Base-by-base conservation (phyloP, 2,113 vertebrate genomes). In the Epinephelus lanceolatus region DNA sequence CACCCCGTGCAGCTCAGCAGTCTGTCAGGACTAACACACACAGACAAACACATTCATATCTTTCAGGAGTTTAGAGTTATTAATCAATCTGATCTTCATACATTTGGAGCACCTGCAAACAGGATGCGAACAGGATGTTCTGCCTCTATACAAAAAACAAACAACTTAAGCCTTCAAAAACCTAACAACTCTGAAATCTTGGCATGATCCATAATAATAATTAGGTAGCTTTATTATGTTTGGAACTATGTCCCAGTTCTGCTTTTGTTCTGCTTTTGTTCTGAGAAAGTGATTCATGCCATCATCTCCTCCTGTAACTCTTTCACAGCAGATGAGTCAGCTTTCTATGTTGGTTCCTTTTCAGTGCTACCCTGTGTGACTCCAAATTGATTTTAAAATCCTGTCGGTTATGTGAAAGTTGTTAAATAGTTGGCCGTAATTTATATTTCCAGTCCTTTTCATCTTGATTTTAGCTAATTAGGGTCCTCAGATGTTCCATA, bases 261-360 rank as follows among this genome's bases (percentile, higher is more conserved):
- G 30, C 40, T 74, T 84, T 69, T 65, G 65, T 65, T 73, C 37
- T 60, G 33, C 33, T 63, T 80, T 63, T 76, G 51, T 70, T 76
- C 57, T 23, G 59, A 77, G 51, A 57, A n/a, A 60, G 30, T 78
- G 65, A 71, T 82, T 82, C 25, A 42, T 55, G 49, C 14, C 25
- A 59, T 79, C 30, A 76, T 79, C 56, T 52, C 60, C 25, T 57
- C n/a, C 40, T 56, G 53, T 55, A 72, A 40, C 56, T 57, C 51
- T 42, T 55, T 83, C 7, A 45, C 0, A 45, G n/a, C 63, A 65
- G 55, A 81, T 80, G 49, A 88, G 56, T 73, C 72, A 84, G 62
- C 30, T 60, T 59, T 85, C 78, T 37, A 25, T 65, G 47, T 68
- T 51, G 27, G 23, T 21, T 82, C 45, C 63, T 87, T 63, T 81